A percentile compares a stretch with the other conserved stretches of the same genome.
These are phyloP conservation scores for Drosophila tripunctata DNA, from an alignment of 2,888 invertebrate genomes.

Conservation along the genomic window DNA sequence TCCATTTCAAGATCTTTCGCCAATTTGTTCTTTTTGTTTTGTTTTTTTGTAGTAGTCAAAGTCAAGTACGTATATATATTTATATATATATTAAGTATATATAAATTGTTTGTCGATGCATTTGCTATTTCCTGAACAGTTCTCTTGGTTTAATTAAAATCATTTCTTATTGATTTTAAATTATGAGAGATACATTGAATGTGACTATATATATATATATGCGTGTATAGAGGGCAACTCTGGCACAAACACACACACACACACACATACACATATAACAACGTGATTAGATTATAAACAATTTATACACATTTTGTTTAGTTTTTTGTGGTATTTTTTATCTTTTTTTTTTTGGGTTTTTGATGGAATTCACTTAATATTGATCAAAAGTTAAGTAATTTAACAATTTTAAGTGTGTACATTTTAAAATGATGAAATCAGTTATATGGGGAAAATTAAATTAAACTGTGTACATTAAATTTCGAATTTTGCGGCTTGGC, in stretches of 20 bases:
- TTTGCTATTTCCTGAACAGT: slow-evolving; percentile 46
- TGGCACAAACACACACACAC: background rate
- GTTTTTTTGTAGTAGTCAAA: slow-evolving; percentile 5
- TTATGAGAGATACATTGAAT: slow-evolving; percentile 39
- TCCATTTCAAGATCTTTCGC: slow-evolving; percentile 50
- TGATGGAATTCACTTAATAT: slow-evolving; percentile 44
- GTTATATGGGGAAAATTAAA: slow-evolving; percentile 25
- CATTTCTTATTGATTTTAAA: slow-evolving; percentile 42
- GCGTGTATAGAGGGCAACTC: background rate
- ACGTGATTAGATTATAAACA: slow-evolving; percentile 29
- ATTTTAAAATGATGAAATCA: slow-evolving; percentile 43
- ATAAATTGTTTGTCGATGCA: slow-evolving; percentile 49
- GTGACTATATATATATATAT: background rate
- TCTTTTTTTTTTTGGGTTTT: slow-evolving; percentile 24
- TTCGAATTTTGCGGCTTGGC: slow-evolving; percentile 55
- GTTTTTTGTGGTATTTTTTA: slow-evolving; percentile 3
- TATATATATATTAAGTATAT: too few species aligned
- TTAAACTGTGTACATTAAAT: slow-evolving; percentile 51
- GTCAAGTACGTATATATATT: slow-evolving; percentile 26
- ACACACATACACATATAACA: slow-evolving; percentile 1
- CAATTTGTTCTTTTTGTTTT: background rate
- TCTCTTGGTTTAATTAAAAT: slow-evolving; percentile 41
- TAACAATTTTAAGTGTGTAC: slow-evolving; percentile 55
- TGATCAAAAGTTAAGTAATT: slow-evolving; percentile 44
- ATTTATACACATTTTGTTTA: slow-evolving; percentile 32